Evolutionary conservation across 2,113 vertebrate species (phyloP), one percentile per base, ranked within the genome.

Genomic region (Physeter macrocephalus): DNA sequence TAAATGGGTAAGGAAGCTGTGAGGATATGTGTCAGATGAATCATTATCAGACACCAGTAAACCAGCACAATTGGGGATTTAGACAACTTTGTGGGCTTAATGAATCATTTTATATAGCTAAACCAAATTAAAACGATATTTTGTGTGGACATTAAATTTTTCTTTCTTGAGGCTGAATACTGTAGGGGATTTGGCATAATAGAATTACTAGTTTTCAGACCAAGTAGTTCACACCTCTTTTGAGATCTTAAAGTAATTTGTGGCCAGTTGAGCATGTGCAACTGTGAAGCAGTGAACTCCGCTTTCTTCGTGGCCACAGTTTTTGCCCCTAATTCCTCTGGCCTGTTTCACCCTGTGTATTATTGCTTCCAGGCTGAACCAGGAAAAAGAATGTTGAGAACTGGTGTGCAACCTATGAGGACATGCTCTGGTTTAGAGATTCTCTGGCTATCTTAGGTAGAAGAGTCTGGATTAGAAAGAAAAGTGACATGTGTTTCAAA

Each of bases 101-200:
- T 54, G 25, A 62, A 59, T 77, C 59, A 46, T 54, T 90, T 87
- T 75, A 41, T 59, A 36, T 23, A 89, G 13, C 54, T 1, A 9
- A 59, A 78, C 46, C 25, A 97, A 85, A 94, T 95, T 82, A 41
- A 87, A 90, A 88, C 13, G 57, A 1, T 72, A 88, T 69, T 91
- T 95, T 91, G 29, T 75, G 72, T 72, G 46, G 71, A 18, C 39
- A 57, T 67, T 71, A 67, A 88, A 34, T 7, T 43, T 94, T 75
- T 62, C 43, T 93, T 66, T 64, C n/a, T 36, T 77, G n/a, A 41
- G 13, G 8, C 17, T 49, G 41, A 57, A 49, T 83, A 61, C 41
- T 62, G 1, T 64, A 34, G 41, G 46, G 36, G 5, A 62, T 82
- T 85, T 78, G 59, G 59, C 41, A 36, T 72, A 52, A 77, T 11